Conservation (phyloP, 2,888 invertebrate species). For the Nomada ferruginata region DNA sequence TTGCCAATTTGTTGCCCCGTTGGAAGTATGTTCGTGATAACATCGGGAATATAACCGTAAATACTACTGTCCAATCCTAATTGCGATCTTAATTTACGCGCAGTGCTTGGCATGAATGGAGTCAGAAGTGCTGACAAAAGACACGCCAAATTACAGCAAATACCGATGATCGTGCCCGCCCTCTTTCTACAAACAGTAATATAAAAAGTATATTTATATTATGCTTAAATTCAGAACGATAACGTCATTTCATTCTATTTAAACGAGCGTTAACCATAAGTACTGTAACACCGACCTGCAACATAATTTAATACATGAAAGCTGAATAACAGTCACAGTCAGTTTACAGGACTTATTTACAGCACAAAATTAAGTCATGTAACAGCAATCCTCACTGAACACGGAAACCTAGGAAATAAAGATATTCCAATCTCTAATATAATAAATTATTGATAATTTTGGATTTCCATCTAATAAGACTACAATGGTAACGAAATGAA, state of each 20-base stretch:
- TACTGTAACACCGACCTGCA: constrained; percentile 52
- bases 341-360: constrained; percentile 49
- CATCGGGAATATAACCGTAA: constrained; percentile 81
- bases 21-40: constrained; percentile 86
- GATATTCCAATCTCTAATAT: constrained; percentile 43
- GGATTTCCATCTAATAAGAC: not conserved
- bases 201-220: constrained; percentile 23
- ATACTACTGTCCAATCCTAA: constrained; percentile 85
- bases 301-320: constrained; percentile 42
- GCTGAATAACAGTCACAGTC: constrained; percentile 36
- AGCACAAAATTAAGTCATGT: constrained; percentile 48
- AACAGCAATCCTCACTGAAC: constrained; percentile 42
- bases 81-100: constrained; percentile 89
- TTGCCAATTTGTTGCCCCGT: constrained; percentile 94
- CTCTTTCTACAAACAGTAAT: constrained; percentile 84
- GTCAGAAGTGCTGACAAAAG: constrained; percentile 92
- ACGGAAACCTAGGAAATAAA: constrained; percentile 57
- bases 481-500: constrained; percentile 2
- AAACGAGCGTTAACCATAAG: constrained; percentile 32
- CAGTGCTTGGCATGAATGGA: constrained; percentile 96
- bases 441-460: constrained; percentile 23
- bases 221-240: constrained; percentile 16
- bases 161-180: constrained; percentile 93
- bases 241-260: constrained; percentile 18
- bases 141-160: constrained; percentile 92